Percentiles rank a stretch among this genome's conserved stretches.
Evolutionary conservation across 2,797 vertebrate species (phyloP).

Genomic region (Parauchenoglanis punctatus): DNA sequence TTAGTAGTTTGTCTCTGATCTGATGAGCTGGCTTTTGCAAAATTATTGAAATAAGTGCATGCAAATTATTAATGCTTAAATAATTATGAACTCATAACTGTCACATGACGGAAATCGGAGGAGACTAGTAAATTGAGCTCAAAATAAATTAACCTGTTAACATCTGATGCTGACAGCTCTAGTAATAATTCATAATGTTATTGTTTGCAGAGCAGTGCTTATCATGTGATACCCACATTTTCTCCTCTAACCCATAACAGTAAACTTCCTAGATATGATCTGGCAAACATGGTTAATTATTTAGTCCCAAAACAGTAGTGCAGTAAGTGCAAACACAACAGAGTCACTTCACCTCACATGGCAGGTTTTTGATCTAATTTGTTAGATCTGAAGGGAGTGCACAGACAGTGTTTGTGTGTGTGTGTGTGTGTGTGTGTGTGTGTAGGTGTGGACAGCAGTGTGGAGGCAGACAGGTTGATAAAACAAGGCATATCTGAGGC

Average conservation of each 20-base stretch:
- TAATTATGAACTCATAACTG: background rate
- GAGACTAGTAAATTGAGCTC: background rate
- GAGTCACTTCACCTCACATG: background rate
- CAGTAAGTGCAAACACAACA: conserved; percentile 9
- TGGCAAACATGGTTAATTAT: conserved; percentile 9
- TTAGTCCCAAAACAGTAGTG: conserved; percentile 4
- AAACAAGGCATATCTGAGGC: conserved; percentile 82
- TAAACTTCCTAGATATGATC: background rate
- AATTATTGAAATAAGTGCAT: background rate
- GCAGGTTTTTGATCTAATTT: background rate
- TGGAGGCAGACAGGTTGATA: conserved; percentile 74
- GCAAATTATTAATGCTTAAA: no score
- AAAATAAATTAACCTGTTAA: background rate
- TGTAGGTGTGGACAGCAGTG: conserved; percentile 77
- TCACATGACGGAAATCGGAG: background rate
- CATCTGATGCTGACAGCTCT: background rate
- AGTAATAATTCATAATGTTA: background rate
- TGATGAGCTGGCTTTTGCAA: background rate
- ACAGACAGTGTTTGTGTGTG: background rate
- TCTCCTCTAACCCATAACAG: background rate
- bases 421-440: conserved; percentile 13
- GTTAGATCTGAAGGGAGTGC: background rate
- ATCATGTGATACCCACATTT: background rate
- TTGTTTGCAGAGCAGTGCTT: background rate
- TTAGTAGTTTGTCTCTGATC: background rate